Base-by-base conservation (phyloP, 2,797 vertebrate species). In the Micrastur ruficollis region DNA sequence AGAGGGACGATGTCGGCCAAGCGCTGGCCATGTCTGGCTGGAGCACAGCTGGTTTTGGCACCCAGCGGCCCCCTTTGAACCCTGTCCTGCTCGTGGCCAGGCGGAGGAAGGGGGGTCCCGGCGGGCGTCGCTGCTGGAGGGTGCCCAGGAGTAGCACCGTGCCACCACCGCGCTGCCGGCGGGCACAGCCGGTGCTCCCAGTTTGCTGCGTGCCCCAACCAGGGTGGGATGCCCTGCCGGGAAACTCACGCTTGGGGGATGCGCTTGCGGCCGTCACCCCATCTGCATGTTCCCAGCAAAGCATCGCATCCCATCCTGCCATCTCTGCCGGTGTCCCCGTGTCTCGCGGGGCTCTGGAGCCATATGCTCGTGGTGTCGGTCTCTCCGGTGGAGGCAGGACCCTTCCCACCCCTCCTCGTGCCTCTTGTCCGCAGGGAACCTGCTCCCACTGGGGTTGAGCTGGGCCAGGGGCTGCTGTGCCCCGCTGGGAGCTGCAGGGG, bases 341-440 rank as follows among this genome's bases (percentile, higher is more conserved):
- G 2, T 42, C 71, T 21, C 1, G 0, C 2, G 1, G 61, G 0
- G 7, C 10, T 32, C 53, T 9, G 17, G 47, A 55, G 62, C 38
- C 7, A 2, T 14, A 7, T 12, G 40, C 31, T 44, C 2, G 1
- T 47, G 78, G 31, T 3, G 55, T 19, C 49, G 72, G 32, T 29
- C 22, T 47, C 67, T 44, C 52, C 1, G 8, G 59, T 14, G 4
- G 0, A 9, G 8, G 38, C 27, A 4, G 47, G 53, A 38, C 62
- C 27, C 15, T 63, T 46, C n/a, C 12, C 1, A 7, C 26, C 56
- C 27, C 42, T 42, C 56, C 46, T 18, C 2, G 8, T 34, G 20
- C 12, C 29, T 59, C 40, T 20, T 21, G 23, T 12, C 78, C n/a
- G 38, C 2, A 0, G 27, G 55, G 27, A 67, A 36, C 7, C 52